phyloP scores from a whole-genome alignment of 2,797 vertebrate genomes.

The Myotis pilosus region DNA sequence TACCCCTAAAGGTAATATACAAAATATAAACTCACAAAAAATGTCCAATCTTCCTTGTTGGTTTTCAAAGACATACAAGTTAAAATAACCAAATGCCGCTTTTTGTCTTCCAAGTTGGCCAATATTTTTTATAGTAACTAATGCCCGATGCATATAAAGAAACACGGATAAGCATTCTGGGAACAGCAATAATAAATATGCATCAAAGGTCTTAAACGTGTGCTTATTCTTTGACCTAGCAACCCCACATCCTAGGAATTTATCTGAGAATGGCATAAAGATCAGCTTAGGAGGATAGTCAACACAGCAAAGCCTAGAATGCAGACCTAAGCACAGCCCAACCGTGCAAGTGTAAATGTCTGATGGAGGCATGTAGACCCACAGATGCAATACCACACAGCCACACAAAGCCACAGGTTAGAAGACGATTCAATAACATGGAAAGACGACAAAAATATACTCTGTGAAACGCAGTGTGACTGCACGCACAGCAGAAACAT shows the following conservation, averaged over 20 bases:
- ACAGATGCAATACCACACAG: not conserved
- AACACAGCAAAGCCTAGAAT: not conserved
- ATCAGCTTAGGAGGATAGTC: not conserved
- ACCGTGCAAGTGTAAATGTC: not conserved
- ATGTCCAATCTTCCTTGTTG: not conserved
- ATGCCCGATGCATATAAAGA: not conserved
- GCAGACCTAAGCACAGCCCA: not conserved
- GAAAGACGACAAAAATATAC: not conserved
- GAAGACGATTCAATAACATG: not conserved
- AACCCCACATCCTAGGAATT: not conserved
- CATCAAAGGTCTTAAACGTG: not conserved
- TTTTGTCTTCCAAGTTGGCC: not conserved
- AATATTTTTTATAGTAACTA: not conserved
- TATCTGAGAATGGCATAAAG: not conserved
- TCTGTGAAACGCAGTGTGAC: not conserved
- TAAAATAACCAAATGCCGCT: not conserved
- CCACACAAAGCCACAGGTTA: not conserved
- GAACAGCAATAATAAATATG: not conserved
- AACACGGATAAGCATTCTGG: not conserved
- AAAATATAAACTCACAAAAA: not conserved
- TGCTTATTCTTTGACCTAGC: not conserved
- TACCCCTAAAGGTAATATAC: not conserved
- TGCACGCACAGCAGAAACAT: not conserved
- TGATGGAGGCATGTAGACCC: not conserved
- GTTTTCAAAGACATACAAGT: slow-evolving; percentile 13